Conservation (phyloP, 2,888 invertebrate species). For the Tyria jacobaeae region DNA sequence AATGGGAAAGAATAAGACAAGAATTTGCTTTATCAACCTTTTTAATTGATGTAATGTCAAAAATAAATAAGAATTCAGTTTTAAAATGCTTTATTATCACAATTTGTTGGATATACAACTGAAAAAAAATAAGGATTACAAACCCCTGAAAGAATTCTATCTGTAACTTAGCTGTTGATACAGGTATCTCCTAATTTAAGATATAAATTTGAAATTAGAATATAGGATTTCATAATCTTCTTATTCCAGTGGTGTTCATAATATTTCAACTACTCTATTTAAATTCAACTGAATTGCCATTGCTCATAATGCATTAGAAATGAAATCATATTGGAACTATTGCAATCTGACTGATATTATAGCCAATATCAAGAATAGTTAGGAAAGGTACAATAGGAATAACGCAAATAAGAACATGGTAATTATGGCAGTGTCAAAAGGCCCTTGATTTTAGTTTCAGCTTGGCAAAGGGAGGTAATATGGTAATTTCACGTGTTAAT, state of each 20-base stretch:
- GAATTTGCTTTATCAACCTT: conserved; percentile 66
- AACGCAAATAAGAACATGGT: background rate
- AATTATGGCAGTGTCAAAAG: background rate
- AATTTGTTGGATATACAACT: conserved; percentile 72
- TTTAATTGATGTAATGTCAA: conserved; percentile 70
- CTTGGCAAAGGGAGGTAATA: background rate
- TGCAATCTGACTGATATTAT: background rate
- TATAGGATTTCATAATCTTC: too few relatives aligned
- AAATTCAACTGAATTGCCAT: background rate
- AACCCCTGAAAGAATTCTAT: conserved; percentile 64
- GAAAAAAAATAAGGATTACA: conserved; percentile 68
- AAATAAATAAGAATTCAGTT: conserved; percentile 84
- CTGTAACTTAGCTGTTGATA: conserved; percentile 51
- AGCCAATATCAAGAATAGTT: background rate
- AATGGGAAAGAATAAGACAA: conserved; percentile 82
- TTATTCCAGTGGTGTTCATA: too few relatives aligned
- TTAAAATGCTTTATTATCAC: conserved; percentile 79
- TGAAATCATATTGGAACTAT: background rate
- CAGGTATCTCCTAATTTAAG: conserved; percentile 71
- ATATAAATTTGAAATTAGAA: too few relatives aligned
- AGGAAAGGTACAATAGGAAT: background rate
- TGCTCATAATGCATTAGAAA: too few relatives aligned
- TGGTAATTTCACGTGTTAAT: background rate
- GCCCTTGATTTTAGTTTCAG: background rate
- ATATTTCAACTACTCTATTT: background rate